Evolutionary conservation across 2,797 vertebrate genomes (phyloP).

Genomic region (Chiroxiphia lanceolata): DNA sequence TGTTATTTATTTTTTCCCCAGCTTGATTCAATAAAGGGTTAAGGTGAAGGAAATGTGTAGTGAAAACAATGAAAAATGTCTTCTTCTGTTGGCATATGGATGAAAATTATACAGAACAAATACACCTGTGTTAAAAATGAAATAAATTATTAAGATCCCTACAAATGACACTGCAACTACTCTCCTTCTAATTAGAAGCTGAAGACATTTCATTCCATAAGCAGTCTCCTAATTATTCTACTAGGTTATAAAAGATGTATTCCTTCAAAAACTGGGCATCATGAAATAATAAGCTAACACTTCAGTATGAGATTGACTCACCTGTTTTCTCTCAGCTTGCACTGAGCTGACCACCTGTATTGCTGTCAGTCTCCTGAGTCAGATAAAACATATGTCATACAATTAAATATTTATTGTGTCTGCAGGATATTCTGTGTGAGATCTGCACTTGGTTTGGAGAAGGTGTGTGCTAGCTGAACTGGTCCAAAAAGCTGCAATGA

Average conservation of each 20-base stretch:
- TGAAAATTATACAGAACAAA: background rate
- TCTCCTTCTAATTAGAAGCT: conserved; percentile 29
- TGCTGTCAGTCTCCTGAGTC: background rate
- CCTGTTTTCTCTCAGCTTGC: background rate
- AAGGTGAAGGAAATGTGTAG: background rate
- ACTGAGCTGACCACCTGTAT: background rate
- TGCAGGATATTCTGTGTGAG: background rate
- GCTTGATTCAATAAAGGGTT: background rate
- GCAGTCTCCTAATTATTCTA: background rate
- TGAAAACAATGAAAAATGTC: background rate
- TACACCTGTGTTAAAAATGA: background rate
- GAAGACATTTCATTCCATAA: background rate
- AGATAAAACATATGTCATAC: conserved; percentile 6
- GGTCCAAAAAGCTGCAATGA: background rate
- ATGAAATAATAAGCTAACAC: background rate
- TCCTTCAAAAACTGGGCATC: background rate
- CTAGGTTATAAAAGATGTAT: conserved; percentile 5
- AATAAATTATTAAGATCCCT: conserved; percentile 1
- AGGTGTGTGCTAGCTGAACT: background rate
- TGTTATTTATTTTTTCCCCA: background rate
- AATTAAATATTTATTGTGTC: conserved; percentile 35
- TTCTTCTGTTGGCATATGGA: background rate
- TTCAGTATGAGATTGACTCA: conserved; percentile 5
- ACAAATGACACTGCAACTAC: background rate
- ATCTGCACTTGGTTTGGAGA: background rate